Conservation (phyloP, 2,113 vertebrate species). For the Nyctereutes procyonoides region DNA sequence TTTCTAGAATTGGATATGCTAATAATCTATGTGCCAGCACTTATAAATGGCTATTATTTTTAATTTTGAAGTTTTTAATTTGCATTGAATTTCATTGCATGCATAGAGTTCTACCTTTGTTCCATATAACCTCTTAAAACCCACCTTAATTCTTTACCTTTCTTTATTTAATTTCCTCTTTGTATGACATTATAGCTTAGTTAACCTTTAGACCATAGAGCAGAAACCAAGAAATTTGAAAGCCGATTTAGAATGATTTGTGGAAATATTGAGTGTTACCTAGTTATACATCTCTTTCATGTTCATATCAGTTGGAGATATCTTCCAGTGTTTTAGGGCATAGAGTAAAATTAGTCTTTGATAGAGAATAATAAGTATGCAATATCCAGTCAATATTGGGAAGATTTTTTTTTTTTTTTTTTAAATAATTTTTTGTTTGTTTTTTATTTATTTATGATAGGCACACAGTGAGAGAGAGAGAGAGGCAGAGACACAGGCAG, state of each 20-base stretch:
- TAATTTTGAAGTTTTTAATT: slow-evolving; percentile 41
- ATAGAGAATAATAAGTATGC: neutral
- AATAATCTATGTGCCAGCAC: neutral
- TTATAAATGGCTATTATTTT: neutral
- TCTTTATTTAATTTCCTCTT: neutral
- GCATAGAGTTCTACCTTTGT: neutral
- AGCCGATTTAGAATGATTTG: slow-evolving; percentile 7
- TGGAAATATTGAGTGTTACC: neutral
- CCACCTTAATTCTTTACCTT: neutral
- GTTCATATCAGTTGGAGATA: neutral
- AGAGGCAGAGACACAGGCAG: too few relatives aligned
- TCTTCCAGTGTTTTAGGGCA: neutral
- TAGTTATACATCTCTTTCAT: neutral
- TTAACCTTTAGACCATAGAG: neutral
- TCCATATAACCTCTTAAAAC: neutral
- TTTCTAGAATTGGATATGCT: neutral
- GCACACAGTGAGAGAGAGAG: too few relatives aligned
- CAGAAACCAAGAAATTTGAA: neutral
- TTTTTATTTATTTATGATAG: too few relatives aligned
- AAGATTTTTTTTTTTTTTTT: slow-evolving; percentile 47
- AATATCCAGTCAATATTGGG: neutral
- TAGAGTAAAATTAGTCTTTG: neutral
- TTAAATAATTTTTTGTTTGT: too few relatives aligned
- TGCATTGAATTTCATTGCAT: neutral
- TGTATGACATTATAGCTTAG: neutral